Base-by-base conservation (phyloP, 2,113 vertebrate species). In the Chroicocephalus ridibundus region DNA sequence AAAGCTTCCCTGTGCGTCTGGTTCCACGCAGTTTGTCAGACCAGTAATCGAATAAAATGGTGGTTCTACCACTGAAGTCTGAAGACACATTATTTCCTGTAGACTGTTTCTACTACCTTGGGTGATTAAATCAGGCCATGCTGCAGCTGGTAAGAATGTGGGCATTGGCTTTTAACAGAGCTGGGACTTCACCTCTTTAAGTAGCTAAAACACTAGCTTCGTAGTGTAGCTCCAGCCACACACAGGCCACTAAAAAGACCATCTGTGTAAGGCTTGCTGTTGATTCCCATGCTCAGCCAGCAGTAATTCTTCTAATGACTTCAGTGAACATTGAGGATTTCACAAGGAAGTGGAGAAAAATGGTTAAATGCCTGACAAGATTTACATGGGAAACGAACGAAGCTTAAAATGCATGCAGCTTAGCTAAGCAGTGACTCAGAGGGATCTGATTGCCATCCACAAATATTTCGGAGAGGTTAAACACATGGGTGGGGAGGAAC, bases 341-440 rank as follows among this genome's bases (percentile, higher is more conserved):
- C 46, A 92, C 46, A 85, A 58, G 24, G 44, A 84, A 82, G 29
- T 54, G 74, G 54, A 85, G 38, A 38, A 92, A 94, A 95, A 85
- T 34, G 7, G 87, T 97, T 95, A 97, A 97, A 65, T 64, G 46
- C 38, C 74, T 89, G 75, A 76, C 87, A 85, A 94, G 27, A 62
- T 71, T 93, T 82, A 72, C n/a, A 47, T 17, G 49, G 82, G 38
- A 62, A 90, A 94, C 82, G 77, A 91, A 92, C 0, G 38, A 88
- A 90, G 40, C 66, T 89, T n/a, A 60, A 89, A 96, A 95, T 70
- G 82, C 75, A 47, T 77, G 68, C 11, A 86, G 93, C 94, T 97
- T 91, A 96, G 93, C 90, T 97, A 96, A 95, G 94, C 94, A 95
- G 76, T 97, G 96, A 97, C 94, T 97, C 96, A 97, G 89, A 96